A percentile compares a stretch with the other conserved stretches of the same genome.
These are phyloP conservation scores for Halesus radiatus DNA, from an alignment of 1,140 invertebrate species.

Conservation along the genomic window DNA sequence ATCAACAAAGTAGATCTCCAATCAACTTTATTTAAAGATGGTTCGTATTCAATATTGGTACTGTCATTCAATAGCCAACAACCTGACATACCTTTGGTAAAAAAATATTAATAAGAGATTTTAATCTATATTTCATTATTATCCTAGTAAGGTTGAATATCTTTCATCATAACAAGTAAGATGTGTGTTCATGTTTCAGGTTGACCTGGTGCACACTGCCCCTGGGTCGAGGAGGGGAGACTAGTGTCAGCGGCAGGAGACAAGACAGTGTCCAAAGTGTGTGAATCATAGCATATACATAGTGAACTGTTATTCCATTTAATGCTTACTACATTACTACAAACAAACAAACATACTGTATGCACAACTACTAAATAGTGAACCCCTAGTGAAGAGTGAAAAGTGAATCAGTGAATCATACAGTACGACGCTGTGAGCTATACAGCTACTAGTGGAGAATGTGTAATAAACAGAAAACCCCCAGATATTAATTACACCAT, in stretches of 20 bases:
- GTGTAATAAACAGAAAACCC: slow-evolving; percentile 20
- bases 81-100: no score
- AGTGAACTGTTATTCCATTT: slow-evolving; percentile 18
- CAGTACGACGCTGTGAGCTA: no score
- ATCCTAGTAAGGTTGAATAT: no score
- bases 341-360: no score
- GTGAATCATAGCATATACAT: neutral
- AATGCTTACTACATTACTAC: slow-evolving; percentile 1
- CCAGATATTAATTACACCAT: slow-evolving; percentile 48
- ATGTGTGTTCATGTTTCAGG: neutral
- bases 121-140: no score
- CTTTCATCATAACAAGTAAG: no score
- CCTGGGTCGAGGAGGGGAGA: neutral
- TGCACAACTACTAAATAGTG: slow-evolving; percentile 14
- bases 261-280: slow-evolving; percentile 25
- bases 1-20: no score
- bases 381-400: slow-evolving; percentile 23
- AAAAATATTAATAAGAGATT: no score
- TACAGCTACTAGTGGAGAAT: slow-evolving; percentile 11
- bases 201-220: slow-evolving; percentile 27
- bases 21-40: no score
- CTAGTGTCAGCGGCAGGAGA: neutral
- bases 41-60: no score
- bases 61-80: no score
- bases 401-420: neutral